Evolutionary conservation across 1,140 invertebrate genomes (phyloP), one percentile per base, ranked within the genome.

Genomic region (Tetranychus urticae): DNA sequence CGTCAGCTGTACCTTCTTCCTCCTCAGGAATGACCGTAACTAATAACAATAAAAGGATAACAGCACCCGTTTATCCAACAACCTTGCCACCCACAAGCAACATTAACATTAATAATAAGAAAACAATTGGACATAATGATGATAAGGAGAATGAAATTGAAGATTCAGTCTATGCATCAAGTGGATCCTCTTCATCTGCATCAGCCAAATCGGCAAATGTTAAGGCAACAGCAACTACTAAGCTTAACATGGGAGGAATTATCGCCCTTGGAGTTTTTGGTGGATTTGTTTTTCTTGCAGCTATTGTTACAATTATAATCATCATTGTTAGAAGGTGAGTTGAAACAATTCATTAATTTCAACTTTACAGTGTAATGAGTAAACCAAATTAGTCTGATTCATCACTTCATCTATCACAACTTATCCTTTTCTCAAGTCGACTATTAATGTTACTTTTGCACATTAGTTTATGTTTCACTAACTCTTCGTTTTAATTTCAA

Each of bases 221-320:
- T 37, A 79, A 81, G 63, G 74, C 79, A 58, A 31, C 37, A 1
- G 77, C 81, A 61, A 84, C 82, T 37, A 82, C 83, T 1, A 81
- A 82, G 67, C 74, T 88, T 3, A 88, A 87, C 71, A 74, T 87
- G 56, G 85, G 75, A 73, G 85, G 86, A 1, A 86, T 92, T 56
- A 88, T 92, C 59, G 86, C 86, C 2, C 73, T 91, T 12, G 86
- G 84, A 14, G 85, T 88, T 1, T 90, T 91, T 70, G 87, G 86
- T 58, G 86, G 83, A 6, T 85, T 93, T 66, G 85, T 91, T 0
- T 86, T 92, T 68, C 76, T 92, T 31, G 84, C 87, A 35, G 86
- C 86, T 14, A 81, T 91, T 60, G 82, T 90, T 61, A 89, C 86
- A 1, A 87, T 86, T 5, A 83, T 90, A 56, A 82, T 91, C 58